phyloP scores from a whole-genome alignment of 2,888 invertebrate species.

The Pandemis cinnamomeana region DNA sequence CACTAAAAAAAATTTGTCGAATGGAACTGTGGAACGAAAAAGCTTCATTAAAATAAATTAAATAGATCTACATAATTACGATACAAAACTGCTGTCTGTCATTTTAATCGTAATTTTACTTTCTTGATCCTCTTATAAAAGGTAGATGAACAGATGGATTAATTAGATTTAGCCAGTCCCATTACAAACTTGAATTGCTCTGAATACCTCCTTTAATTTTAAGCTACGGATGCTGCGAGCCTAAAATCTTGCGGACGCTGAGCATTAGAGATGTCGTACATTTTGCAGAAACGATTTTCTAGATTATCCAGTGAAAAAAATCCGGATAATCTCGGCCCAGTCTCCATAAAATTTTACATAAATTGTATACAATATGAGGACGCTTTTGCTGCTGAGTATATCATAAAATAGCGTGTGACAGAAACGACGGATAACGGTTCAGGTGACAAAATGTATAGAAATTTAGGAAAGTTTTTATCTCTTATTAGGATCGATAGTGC shows the following conservation, averaged over 20 bases:
- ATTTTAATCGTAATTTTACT: constrained; percentile 7
- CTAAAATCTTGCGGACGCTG: constrained; percentile 2
- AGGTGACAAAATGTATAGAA: too few relatives aligned
- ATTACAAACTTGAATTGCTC: constrained; percentile 24
- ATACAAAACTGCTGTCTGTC: background rate
- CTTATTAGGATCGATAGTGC: too few relatives aligned
- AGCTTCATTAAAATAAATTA: background rate
- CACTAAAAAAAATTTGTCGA: too few relatives aligned
- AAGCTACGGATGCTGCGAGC: constrained; percentile 11
- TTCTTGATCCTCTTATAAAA: constrained; percentile 12
- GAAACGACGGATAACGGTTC: too few relatives aligned
- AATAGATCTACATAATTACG: background rate
- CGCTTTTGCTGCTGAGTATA: too few relatives aligned
- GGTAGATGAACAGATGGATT: constrained; percentile 23
- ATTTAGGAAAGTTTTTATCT: too few relatives aligned
- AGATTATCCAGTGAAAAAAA: background rate
- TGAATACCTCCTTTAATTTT: constrained; percentile 12
- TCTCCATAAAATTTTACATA: too few relatives aligned
- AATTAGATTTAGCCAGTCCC: constrained; percentile 23
- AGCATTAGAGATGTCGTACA: background rate
- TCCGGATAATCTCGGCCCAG: too few relatives aligned
- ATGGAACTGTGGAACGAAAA: background rate
- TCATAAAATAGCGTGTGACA: too few relatives aligned
- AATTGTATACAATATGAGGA: too few relatives aligned
- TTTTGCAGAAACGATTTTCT: background rate